Evolutionary conservation across 2,797 vertebrate genomes (phyloP).

Genomic region (Scleropages formosus): DNA sequence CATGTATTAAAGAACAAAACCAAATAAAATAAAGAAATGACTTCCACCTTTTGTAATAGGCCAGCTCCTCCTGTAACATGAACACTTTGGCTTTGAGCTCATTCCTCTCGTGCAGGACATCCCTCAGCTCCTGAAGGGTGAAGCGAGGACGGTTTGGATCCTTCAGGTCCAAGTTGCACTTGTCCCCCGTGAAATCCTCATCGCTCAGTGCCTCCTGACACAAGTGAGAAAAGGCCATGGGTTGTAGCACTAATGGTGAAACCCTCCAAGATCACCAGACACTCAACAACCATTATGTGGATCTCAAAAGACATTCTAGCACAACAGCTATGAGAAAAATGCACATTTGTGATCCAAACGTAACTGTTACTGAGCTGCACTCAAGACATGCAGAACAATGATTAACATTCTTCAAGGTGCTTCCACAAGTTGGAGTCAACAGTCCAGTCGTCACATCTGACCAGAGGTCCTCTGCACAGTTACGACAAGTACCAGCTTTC

Average conservation of each 20-base stretch:
- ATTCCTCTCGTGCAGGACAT: constrained; percentile 94
- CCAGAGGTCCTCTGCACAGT: too few species aligned
- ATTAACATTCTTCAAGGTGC: not conserved
- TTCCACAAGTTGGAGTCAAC: not conserved
- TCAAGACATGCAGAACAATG: not conserved
- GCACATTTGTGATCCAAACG: not conserved
- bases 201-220: constrained; percentile 74
- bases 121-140: constrained; percentile 93
- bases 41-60: constrained; percentile 88
- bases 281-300: not conserved
- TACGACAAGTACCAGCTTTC: constrained; percentile 12
- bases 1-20: not conserved
- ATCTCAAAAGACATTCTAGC: not conserved
- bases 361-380: not conserved
- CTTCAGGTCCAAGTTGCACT: constrained; percentile 70
- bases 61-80: constrained; percentile 91
- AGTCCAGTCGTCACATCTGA: not conserved
- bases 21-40: not conserved
- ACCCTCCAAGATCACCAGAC: constrained; percentile 41
- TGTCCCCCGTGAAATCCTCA: constrained; percentile 62
- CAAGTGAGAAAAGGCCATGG: constrained; percentile 50
- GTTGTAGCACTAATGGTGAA: constrained; percentile 41
- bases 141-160: constrained; percentile 92
- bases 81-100: constrained; percentile 97
- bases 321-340: not conserved